A percentile compares a stretch with the other conserved stretches of the same genome.
phyloP scores from a whole-genome alignment of 2,888 invertebrate species.

The Yponomeuta evonymella region DNA sequence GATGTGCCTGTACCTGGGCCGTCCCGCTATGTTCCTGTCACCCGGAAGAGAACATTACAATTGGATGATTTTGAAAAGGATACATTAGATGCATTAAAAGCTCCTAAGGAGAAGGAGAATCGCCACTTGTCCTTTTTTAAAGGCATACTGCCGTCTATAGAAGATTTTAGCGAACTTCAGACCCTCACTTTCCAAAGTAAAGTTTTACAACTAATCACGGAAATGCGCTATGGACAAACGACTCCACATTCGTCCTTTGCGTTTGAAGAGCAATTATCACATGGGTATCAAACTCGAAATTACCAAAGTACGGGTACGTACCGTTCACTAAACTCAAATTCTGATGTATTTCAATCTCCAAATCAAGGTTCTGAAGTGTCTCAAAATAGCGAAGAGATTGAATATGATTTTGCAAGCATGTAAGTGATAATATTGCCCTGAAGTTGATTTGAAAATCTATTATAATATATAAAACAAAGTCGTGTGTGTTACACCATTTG shows the following conservation, averaged over 20 bases:
- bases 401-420: slow-evolving; percentile 17
- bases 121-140: slow-evolving; percentile 25
- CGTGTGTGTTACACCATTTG: too few species aligned
- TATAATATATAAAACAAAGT: too few species aligned
- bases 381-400: slow-evolving; percentile 23
- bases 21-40: slow-evolving; percentile 24
- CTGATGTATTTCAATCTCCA: too few species aligned
- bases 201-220: slow-evolving; percentile 28
- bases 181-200: slow-evolving; percentile 27
- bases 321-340: too few species aligned
- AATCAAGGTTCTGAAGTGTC: too few species aligned
- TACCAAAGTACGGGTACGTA: slow-evolving; percentile 25
- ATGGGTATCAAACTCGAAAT: slow-evolving; percentile 15
- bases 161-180: slow-evolving; percentile 25
- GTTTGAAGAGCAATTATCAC: slow-evolving; percentile 12
- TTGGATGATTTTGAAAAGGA: slow-evolving; percentile 27
- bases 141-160: slow-evolving; percentile 26
- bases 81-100: slow-evolving; percentile 22
- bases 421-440: slow-evolving; percentile 2
- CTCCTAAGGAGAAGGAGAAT: slow-evolving; percentile 28
- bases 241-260: slow-evolving; percentile 27
- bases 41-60: slow-evolving; percentile 25
- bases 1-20: slow-evolving; percentile 18
- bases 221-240: slow-evolving; percentile 28
- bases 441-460: not conserved